Evolutionary conservation across 23 tunicate species (phyloP), one percentile per base, ranked within the genome.

Genomic region (Ciona savignyi): DNA sequence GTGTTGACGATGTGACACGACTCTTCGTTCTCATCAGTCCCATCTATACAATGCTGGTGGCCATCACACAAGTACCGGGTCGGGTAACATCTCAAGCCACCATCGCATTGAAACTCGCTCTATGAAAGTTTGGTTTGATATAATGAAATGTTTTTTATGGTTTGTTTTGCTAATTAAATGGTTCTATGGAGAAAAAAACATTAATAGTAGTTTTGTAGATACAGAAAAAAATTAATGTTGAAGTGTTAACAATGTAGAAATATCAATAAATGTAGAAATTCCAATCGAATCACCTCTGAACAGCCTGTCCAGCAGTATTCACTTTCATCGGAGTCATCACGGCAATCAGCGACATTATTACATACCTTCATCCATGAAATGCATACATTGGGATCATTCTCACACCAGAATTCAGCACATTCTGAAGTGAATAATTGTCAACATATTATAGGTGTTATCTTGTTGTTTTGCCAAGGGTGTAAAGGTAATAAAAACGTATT

Each of bases 261-360:
- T n/a, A n/a, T n/a, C n/a, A n/a, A n/a, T n/a, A n/a, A n/a, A n/a
- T n/a, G n/a, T n/a, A n/a, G n/a, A n/a, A n/a, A n/a, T n/a, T n/a
- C n/a, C n/a, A n/a, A n/a, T n/a, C n/a, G n/a, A n/a, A n/a, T n/a
- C 29, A 85, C 90, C 79, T 72, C 71, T 22, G 32, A 30, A 73
- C 90, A 85, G 21, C 74, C 79, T 29, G 27, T 66, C 83, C 90
- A 77, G 34, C 90, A 85, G 26, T 66, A 61, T 15, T 77, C 74
- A 0, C 65, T 62, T 67, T 85, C 90, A 67, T 85, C 90, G 1
- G 90, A 85, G 23, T 60, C 63, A 33, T 85, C 90, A 25, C 21
- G 34, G 29, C 90, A 85, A 34, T 85, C 73, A 51, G 6, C 24
- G n/a, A 34, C 61, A 31, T 71, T 70, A 67, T 85, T 83, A 67